phyloP scores from a whole-genome alignment of 2,888 invertebrate species.

The Dynastes hyllus region DNA sequence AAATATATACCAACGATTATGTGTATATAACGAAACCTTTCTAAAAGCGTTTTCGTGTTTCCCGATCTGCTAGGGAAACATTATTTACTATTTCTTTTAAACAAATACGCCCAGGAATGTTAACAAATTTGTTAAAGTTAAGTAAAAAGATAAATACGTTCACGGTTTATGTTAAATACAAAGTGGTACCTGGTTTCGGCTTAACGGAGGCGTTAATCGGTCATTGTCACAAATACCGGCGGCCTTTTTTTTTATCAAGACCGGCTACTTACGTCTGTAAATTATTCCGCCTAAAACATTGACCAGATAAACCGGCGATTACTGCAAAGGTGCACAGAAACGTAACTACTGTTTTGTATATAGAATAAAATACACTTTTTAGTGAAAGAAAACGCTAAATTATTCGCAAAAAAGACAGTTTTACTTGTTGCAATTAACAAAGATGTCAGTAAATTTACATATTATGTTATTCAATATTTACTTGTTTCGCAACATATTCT shows the following conservation, averaged over 20 bases:
- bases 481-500: too few species aligned
- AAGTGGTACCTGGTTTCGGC: constrained; percentile 3
- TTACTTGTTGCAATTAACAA: too few species aligned
- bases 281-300: background rate
- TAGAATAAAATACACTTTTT: too few species aligned
- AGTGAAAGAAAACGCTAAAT: too few species aligned
- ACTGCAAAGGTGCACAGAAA: constrained; percentile 2
- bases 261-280: background rate
- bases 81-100: background rate
- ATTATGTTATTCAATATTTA: too few species aligned
- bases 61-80: too few species aligned
- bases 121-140: constrained; percentile 2
- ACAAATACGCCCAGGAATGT: background rate
- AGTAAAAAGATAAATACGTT: background rate
- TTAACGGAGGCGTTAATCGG: constrained; percentile 24
- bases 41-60: too few species aligned
- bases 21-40: too few species aligned
- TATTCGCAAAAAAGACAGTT: too few species aligned
- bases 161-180: constrained; percentile 2
- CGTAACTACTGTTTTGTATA: too few species aligned
- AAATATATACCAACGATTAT: too few species aligned
- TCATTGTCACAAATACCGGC: constrained; percentile 24
- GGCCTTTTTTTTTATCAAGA: constrained; percentile 3
- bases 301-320: constrained; percentile 17
- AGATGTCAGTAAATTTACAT: too few species aligned